phyloP scores from a whole-genome alignment of 2,113 vertebrate genomes.

The Silurus asotus region DNA sequence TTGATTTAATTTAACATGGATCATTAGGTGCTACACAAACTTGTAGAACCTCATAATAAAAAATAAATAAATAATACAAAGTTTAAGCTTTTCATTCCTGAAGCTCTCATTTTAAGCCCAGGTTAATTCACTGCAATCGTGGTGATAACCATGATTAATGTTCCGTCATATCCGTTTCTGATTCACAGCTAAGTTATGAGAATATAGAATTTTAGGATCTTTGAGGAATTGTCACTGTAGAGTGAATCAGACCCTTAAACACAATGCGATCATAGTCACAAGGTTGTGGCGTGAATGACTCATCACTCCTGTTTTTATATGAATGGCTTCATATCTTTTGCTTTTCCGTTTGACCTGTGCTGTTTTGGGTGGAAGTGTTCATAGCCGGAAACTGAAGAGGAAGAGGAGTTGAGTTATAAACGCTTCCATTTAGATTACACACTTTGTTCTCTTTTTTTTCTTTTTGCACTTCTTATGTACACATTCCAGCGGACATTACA shows the following conservation, averaged over 20 bases:
- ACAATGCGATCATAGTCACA: not conserved
- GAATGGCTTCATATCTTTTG: not conserved
- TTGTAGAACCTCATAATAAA: too few relatives aligned
- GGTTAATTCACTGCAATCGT: not conserved
- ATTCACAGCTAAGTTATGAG: conserved; percentile 16
- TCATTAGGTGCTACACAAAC: not conserved
- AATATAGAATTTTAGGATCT: not conserved
- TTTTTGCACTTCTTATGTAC: conserved; percentile 24
- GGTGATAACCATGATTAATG: not conserved
- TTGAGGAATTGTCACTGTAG: not conserved
- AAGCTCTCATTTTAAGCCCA: not conserved
- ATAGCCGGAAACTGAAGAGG: not conserved
- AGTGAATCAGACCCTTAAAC: conserved; percentile 1
- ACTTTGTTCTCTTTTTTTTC: not conserved
- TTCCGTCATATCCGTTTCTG: not conserved
- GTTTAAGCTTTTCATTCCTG: not conserved
- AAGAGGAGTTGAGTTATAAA: conserved; percentile 53
- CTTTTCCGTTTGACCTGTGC: not conserved
- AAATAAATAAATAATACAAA: too few relatives aligned
- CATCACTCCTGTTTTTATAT: not conserved
- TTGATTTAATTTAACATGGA: not conserved
- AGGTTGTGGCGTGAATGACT: not conserved
- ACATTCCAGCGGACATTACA: conserved; percentile 44
- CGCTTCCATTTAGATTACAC: conserved; percentile 54
- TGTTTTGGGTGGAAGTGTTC: conserved; percentile 22